Conservation (phyloP, 2,888 invertebrate species). For the Eucriotettix oculatus region DNA sequence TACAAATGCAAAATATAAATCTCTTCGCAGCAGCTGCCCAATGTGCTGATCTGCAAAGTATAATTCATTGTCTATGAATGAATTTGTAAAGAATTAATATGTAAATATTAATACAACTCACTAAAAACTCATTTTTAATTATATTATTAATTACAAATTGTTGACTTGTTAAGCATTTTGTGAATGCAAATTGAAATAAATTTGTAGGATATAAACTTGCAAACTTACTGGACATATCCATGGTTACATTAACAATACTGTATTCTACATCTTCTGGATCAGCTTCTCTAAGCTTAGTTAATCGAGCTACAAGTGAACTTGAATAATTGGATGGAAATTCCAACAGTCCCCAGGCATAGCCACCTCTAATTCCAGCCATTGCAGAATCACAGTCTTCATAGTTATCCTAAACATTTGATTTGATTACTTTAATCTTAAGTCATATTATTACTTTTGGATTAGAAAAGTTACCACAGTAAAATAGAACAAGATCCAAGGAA, state of each 20-base stretch:
- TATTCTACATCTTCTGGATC: conserved; percentile 38
- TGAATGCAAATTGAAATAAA: too few relatives aligned
- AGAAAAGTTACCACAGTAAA: too few relatives aligned
- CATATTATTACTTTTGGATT: background rate
- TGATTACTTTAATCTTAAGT: background rate
- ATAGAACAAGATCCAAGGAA: too few relatives aligned
- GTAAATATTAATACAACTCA: too few relatives aligned
- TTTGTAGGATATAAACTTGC: background rate
- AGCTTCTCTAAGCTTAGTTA: conserved; percentile 39
- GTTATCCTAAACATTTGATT: conserved; percentile 26
- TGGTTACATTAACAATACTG: conserved; percentile 50
- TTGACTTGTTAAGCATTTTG: too few relatives aligned
- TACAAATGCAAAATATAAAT: conserved; percentile 55
- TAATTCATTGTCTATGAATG: too few relatives aligned
- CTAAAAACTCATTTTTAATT: too few relatives aligned
- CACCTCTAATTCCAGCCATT: conserved; percentile 44
- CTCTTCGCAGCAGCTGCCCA: conserved; percentile 57
- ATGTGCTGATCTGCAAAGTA: conserved; percentile 69
- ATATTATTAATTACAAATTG: too few relatives aligned
- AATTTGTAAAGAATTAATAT: too few relatives aligned
- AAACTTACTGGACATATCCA: conserved; percentile 71
- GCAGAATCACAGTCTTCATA: conserved; percentile 44
- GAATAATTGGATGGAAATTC: conserved; percentile 64
- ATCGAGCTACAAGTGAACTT: conserved; percentile 39
- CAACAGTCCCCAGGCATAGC: conserved; percentile 61